phyloP scores from a whole-genome alignment of 2,888 invertebrate genomes.

The Craniophora ligustri region DNA sequence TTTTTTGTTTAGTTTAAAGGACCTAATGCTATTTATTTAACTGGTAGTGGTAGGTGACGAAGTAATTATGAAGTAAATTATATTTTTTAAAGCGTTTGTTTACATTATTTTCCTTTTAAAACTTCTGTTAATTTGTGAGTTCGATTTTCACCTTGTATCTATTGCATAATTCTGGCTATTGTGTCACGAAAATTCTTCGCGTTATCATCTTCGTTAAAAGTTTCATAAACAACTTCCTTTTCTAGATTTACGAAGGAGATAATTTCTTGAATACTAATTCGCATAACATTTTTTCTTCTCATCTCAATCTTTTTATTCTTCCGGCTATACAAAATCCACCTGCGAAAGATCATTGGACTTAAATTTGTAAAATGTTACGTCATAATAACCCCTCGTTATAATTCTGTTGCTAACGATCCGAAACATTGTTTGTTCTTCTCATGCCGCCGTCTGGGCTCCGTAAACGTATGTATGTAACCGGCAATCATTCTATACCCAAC shows the following conservation, averaged over 20 bases:
- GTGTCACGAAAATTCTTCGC: no score
- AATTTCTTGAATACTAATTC: no score
- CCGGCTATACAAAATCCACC: slow-evolving; percentile 54
- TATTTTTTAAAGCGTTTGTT: slow-evolving; percentile 9
- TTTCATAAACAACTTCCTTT: no score
- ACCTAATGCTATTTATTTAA: slow-evolving; percentile 26
- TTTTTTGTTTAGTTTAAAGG: slow-evolving; percentile 11
- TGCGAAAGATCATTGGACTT: slow-evolving; percentile 65
- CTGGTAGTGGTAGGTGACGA: slow-evolving; percentile 22
- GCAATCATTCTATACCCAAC: slow-evolving; percentile 83
- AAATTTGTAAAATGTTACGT: slow-evolving; percentile 68
- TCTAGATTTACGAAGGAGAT: no score
- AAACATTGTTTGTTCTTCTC: slow-evolving; percentile 87
- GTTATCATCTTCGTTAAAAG: no score
- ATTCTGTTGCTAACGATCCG: slow-evolving; percentile 85
- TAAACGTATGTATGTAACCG: slow-evolving; percentile 80
- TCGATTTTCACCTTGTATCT: no score
- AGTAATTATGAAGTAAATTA: slow-evolving; percentile 35
- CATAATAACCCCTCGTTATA: slow-evolving; percentile 81
- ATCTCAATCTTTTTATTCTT: slow-evolving; percentile 15
- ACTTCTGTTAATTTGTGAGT: neutral
- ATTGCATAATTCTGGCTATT: no score
- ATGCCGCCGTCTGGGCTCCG: slow-evolving; percentile 72
- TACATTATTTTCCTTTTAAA: neutral
- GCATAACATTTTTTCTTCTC: neutral